These are phyloP conservation scores for Pollimyrus isidori DNA, from an alignment of 2,113 vertebrate species.

Conservation along the genomic window DNA sequence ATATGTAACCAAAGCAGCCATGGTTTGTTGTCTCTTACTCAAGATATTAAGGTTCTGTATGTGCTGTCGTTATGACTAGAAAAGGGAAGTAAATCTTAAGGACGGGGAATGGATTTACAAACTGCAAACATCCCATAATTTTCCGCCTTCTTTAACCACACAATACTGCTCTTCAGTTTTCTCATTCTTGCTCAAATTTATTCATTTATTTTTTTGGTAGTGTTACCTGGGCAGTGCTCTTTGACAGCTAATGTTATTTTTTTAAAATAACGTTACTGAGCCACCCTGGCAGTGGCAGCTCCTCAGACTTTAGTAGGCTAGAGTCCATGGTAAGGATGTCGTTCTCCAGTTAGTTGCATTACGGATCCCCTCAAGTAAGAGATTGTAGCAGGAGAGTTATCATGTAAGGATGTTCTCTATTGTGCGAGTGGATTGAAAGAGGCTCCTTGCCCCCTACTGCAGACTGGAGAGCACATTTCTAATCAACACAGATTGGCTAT, in stretches of 20 bases:
- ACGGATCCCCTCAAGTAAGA: neutral
- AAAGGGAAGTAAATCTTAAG: neutral
- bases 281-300: neutral
- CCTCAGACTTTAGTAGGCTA: neutral
- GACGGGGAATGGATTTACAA: neutral
- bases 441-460: neutral
- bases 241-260: neutral
- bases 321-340: neutral
- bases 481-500: neutral
- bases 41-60: neutral
- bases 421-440: slow-evolving; percentile 35
- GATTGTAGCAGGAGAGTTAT: slow-evolving; percentile 13
- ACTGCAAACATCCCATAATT: neutral
- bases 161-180: neutral
- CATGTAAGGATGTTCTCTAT: slow-evolving; percentile 29
- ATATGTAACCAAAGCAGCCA: neutral
- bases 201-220: neutral
- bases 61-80: neutral
- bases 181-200: neutral
- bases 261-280: neutral
- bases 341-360: neutral
- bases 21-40: neutral
- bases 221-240: neutral
- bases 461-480: neutral
- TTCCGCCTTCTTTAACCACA: neutral